These are phyloP conservation scores for Marronus borbonicus DNA, from an alignment of 2,888 invertebrate genomes.

Conservation along the genomic window DNA sequence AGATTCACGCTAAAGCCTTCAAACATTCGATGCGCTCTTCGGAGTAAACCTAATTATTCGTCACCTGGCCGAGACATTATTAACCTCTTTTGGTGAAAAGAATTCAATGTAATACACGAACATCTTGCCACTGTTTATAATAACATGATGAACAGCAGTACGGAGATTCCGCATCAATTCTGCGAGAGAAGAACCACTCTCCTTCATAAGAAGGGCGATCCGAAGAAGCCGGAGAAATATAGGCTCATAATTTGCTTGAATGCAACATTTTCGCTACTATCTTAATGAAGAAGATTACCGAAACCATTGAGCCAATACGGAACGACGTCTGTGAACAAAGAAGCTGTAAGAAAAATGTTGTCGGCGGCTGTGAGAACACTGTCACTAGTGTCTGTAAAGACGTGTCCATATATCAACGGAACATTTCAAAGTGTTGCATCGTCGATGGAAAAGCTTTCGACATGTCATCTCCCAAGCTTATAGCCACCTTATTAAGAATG, in stretches of 20 bases:
- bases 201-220: constrained; percentile 26
- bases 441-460: constrained; percentile 21
- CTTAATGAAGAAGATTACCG: constrained; percentile 7
- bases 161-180: constrained; percentile 15
- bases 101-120: constrained; percentile 18
- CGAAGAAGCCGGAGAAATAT: constrained; percentile 24
- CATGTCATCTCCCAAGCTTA: not conserved
- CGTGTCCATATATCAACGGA: constrained; percentile 11
- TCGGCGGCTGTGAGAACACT: constrained; percentile 42
- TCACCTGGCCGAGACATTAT: constrained; percentile 40
- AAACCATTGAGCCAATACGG: constrained; percentile 12
- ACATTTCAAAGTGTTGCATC: constrained; percentile 39
- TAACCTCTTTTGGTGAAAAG: constrained; percentile 43
- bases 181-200: constrained; percentile 4
- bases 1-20: not conserved
- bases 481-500: not conserved
- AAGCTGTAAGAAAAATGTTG: constrained; percentile 38
- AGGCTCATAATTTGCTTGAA: constrained; percentile 42
- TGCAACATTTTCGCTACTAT: constrained; percentile 31
- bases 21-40: not conserved
- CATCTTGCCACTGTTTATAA: constrained; percentile 32
- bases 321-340: constrained; percentile 28
- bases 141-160: not conserved
- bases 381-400: constrained; percentile 29
- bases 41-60: constrained; percentile 22